A percentile compares a stretch with the other conserved stretches of the same genome.
Conservation (phyloP, 2,797 vertebrate species). For the Otolemur crassicaudatus region DNA sequence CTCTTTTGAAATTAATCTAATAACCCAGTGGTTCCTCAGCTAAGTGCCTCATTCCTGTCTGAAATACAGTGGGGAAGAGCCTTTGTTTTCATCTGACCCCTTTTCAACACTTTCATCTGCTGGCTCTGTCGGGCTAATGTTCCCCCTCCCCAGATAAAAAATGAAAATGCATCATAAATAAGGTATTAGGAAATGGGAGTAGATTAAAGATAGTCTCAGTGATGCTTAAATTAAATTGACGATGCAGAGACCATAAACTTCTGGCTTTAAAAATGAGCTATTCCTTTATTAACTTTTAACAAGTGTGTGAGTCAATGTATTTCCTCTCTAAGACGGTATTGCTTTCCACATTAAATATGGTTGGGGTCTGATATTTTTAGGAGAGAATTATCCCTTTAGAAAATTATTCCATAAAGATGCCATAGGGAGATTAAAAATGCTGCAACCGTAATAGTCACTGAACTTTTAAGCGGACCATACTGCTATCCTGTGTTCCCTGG, state of each 20-base stretch:
- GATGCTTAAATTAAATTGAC: constrained; percentile 79
- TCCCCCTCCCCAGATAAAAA: constrained; percentile 69
- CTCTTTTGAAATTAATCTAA: constrained; percentile 83
- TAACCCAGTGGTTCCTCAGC: constrained; percentile 68
- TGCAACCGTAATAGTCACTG: constrained; percentile 49
- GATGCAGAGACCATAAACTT: constrained; percentile 79
- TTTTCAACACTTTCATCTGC: constrained; percentile 66
- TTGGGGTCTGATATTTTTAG: constrained; percentile 69
- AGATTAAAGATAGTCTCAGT: constrained; percentile 85
- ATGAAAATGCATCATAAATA: constrained; percentile 72
- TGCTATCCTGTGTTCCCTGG: constrained; percentile 54
- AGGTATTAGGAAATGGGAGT: constrained; percentile 77
- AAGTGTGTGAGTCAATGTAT: constrained; percentile 61
- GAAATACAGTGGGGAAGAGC: constrained; percentile 41
- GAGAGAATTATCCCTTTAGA: constrained; percentile 64
- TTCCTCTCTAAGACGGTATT: constrained; percentile 60
- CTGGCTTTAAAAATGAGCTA: constrained; percentile 80
- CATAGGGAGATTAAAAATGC: constrained; percentile 73
- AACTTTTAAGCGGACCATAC: constrained; percentile 44
- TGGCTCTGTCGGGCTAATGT: constrained; percentile 28
- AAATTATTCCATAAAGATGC: constrained; percentile 76
- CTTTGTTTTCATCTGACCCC: constrained; percentile 42
- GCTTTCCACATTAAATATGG: constrained; percentile 49
- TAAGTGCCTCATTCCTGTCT: constrained; percentile 65
- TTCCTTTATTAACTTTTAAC: constrained; percentile 83